These are phyloP conservation scores for Didymodactylos carnosus DNA, from an alignment of 2,888 invertebrate species.

Conservation along the genomic window DNA sequence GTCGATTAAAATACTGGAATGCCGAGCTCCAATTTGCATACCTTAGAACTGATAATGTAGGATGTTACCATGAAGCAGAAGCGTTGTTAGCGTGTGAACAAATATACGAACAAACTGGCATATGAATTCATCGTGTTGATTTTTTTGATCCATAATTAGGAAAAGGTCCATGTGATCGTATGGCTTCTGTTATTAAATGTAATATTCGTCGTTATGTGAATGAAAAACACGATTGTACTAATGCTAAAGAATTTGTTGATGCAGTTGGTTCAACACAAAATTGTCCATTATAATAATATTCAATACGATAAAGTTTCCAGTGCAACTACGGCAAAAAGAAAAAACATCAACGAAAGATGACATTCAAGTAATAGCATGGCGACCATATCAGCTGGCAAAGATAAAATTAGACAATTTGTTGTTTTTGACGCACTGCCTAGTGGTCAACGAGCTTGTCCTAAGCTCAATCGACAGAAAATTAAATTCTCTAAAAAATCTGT, in stretches of 20 bases:
- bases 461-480: no score
- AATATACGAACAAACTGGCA: not conserved
- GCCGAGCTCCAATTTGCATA: not conserved
- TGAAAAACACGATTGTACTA: not conserved
- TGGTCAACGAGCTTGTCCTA: no score
- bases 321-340: no score
- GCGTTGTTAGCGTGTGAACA: not conserved
- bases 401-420: no score
- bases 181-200: not conserved
- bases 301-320: no score
- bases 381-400: no score
- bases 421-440: no score
- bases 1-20: no score
- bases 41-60: not conserved
- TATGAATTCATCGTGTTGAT: not conserved
- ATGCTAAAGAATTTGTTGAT: not conserved
- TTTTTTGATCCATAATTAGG: not conserved
- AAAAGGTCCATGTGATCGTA: not conserved
- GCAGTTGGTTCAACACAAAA: not conserved
- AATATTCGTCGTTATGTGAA: not conserved
- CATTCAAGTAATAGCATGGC: no score
- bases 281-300: no score
- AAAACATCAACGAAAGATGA: no score
- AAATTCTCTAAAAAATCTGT: no score
- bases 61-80: not conserved